A percentile compares a stretch with the other conserved stretches of the same genome.
Conservation (phyloP, 1,140 invertebrate genomes). For the Ectropis grisescens region DNA sequence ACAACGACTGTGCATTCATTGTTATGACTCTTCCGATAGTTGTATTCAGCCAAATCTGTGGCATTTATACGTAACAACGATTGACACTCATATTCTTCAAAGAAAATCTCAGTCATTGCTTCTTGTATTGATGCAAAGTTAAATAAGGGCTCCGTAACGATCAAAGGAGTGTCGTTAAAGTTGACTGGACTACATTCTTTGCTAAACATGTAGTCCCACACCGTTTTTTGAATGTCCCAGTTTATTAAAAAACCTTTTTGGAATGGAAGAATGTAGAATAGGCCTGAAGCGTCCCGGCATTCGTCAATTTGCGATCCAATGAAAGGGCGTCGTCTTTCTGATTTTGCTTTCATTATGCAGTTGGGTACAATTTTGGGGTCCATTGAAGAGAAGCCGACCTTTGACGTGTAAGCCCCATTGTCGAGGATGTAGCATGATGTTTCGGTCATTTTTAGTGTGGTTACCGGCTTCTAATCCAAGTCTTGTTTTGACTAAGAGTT, state of each 20-base stretch:
- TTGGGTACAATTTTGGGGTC: slow-evolving; percentile 90
- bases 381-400: slow-evolving; percentile 82
- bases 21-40: slow-evolving; percentile 72
- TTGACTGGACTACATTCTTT: slow-evolving; percentile 88
- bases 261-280: slow-evolving; percentile 95
- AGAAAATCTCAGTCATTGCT: slow-evolving; percentile 94
- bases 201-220: slow-evolving; percentile 97
- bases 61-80: slow-evolving; percentile 87
- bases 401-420: slow-evolving; percentile 88
- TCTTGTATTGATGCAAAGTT: slow-evolving; percentile 96
- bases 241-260: slow-evolving; percentile 96
- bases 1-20: slow-evolving; percentile 87
- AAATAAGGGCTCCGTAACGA: slow-evolving; percentile 94
- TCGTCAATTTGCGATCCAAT: slow-evolving; percentile 87
- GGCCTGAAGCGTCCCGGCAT: slow-evolving; percentile 93
- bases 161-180: slow-evolving; percentile 83
- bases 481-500: too few species aligned
- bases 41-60: slow-evolving; percentile 77
- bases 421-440: slow-evolving; percentile 80
- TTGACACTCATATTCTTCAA: slow-evolving; percentile 96
- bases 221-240: slow-evolving; percentile 95
- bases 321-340: slow-evolving; percentile 92
- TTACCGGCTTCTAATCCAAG: too few species aligned
- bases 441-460: slow-evolving; percentile 56
- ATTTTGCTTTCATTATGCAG: slow-evolving; percentile 98